phyloP scores from a whole-genome alignment of 2,113 vertebrate species.

The Mionectes macconnelli region DNA sequence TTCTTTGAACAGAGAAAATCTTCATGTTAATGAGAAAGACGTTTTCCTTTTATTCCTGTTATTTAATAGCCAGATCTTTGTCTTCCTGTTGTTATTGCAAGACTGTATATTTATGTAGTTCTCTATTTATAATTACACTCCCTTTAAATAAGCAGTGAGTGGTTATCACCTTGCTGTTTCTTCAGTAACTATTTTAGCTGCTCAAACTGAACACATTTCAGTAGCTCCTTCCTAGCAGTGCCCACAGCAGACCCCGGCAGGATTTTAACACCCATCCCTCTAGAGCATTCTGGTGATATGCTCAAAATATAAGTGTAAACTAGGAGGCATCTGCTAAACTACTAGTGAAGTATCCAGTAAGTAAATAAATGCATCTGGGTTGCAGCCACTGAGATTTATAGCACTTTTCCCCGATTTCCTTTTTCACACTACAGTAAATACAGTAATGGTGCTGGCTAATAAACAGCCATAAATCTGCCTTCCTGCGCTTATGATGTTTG shows the following conservation, averaged over 20 bases:
- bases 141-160: not conserved
- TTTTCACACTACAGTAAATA: slow-evolving; percentile 69
- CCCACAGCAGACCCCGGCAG: slow-evolving; percentile 33
- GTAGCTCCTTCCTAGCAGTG: not conserved
- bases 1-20: not conserved
- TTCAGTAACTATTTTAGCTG: slow-evolving; percentile 1
- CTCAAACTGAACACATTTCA: not conserved
- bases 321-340: slow-evolving; percentile 57
- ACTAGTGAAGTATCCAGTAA: slow-evolving; percentile 54
- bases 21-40: not conserved
- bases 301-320: slow-evolving; percentile 59
- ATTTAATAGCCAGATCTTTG: not conserved
- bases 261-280: slow-evolving; percentile 47
- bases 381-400: slow-evolving; percentile 62
- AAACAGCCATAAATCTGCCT: slow-evolving; percentile 62
- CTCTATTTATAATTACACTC: not conserved
- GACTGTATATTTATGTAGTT: not conserved
- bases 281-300: slow-evolving; percentile 35
- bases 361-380: slow-evolving; percentile 70
- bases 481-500: slow-evolving; percentile 60
- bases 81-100: not conserved
- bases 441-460: slow-evolving; percentile 64
- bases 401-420: slow-evolving; percentile 39
- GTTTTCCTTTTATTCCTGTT: not conserved
- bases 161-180: not conserved